Conservation (phyloP, 2,888 invertebrate species). For the Andricus curvator region DNA sequence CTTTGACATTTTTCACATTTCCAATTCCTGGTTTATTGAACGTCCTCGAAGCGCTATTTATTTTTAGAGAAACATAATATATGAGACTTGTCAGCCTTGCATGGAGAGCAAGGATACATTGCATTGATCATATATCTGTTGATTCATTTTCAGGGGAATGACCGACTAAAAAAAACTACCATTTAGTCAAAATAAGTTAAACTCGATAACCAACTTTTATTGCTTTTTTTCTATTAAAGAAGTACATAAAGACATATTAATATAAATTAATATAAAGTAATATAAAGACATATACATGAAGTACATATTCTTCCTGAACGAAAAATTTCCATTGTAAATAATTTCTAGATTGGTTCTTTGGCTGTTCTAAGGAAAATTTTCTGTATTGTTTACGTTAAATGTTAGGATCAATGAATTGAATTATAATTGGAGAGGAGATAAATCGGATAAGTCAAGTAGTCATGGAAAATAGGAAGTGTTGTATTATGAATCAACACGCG, state of each 20-base stretch:
- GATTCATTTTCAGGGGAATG: not conserved
- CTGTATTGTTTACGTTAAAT: not conserved
- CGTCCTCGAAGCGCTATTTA: not conserved
- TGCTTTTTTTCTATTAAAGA: not conserved
- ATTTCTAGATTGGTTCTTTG: too few relatives aligned
- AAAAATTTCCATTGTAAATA: not conserved
- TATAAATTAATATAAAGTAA: too few relatives aligned
- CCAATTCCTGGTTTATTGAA: not conserved
- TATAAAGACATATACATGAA: too few relatives aligned
- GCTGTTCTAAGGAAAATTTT: too few relatives aligned
- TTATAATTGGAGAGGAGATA: too few relatives aligned
- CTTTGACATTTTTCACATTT: not conserved
- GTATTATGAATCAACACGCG: not conserved
- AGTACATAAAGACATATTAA: not conserved
- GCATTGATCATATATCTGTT: not conserved
- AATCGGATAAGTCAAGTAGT: not conserved
- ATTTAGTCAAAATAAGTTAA: not conserved
- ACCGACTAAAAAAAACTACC: not conserved
- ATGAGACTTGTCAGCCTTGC: not conserved
- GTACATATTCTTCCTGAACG: not conserved
- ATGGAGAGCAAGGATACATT: not conserved
- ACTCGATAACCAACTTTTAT: not conserved
- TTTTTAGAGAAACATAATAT: not conserved
- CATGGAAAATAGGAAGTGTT: constrained; percentile 2
- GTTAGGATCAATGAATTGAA: not conserved